Evolutionary conservation across 2,113 vertebrate genomes (phyloP).

Genomic region (Smithornis capensis): DNA sequence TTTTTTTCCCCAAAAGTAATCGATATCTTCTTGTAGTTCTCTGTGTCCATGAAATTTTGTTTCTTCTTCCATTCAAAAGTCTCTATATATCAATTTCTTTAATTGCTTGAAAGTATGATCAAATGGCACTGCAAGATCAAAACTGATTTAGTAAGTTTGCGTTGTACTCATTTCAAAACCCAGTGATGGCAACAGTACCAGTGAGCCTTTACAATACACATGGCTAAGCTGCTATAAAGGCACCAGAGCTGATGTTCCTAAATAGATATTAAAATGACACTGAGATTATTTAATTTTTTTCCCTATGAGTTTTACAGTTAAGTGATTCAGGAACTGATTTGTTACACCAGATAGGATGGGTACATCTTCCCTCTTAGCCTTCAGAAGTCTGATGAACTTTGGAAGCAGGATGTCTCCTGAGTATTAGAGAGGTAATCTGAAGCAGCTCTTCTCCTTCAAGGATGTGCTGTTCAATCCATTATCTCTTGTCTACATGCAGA

Average conservation of each 20-base stretch:
- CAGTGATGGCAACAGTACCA: slow-evolving; percentile 20
- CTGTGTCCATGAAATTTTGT: neutral
- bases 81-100: slow-evolving; percentile 31
- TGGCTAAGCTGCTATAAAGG: slow-evolving; percentile 66
- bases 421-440: slow-evolving; percentile 46
- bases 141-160: slow-evolving; percentile 68
- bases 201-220: slow-evolving; percentile 49
- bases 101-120: slow-evolving; percentile 31
- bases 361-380: slow-evolving; percentile 30
- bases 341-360: slow-evolving; percentile 35
- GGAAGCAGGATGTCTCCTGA: slow-evolving; percentile 40
- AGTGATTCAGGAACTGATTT: slow-evolving; percentile 62
- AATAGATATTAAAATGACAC: slow-evolving; percentile 68
- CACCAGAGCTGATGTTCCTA: slow-evolving; percentile 62
- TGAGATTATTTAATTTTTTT: slow-evolving; percentile 63
- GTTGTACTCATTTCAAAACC: slow-evolving; percentile 45
- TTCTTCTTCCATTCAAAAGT: slow-evolving; percentile 5
- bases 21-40: neutral
- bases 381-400: neutral
- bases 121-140: slow-evolving; percentile 18
- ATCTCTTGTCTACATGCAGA: slow-evolving; percentile 34
- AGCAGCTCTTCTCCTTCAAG: slow-evolving; percentile 63
- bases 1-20: neutral
- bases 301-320: slow-evolving; percentile 56
- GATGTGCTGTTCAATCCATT: slow-evolving; percentile 62